Conservation (phyloP, 1,140 invertebrate genomes). For the Hormaphis cornu region DNA sequence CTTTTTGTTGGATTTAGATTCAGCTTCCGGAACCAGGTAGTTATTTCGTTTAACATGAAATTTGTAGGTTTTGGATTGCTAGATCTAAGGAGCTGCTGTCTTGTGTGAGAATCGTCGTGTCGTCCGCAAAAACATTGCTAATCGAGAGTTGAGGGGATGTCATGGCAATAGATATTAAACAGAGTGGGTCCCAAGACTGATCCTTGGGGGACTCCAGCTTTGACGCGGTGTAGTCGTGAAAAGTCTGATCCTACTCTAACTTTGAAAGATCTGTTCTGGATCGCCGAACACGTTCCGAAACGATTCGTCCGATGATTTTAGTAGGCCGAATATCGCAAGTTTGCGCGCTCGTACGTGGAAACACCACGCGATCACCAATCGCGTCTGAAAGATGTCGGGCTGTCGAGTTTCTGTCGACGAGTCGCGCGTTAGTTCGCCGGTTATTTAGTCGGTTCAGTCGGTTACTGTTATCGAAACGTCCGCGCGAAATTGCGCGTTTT, state of each 20-base stretch:
- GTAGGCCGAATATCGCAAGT: no score
- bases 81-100: not conserved
- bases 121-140: constrained; percentile 9
- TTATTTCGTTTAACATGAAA: not conserved
- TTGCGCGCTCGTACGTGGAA: no score
- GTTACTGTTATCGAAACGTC: no score
- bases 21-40: not conserved
- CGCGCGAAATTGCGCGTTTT: no score
- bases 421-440: no score
- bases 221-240: not conserved
- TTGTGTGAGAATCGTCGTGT: not conserved
- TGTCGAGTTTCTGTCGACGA: no score
- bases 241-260: not conserved
- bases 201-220: constrained; percentile 33
- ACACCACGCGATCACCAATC: no score
- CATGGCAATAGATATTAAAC: constrained; percentile 1
- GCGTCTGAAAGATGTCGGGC: no score
- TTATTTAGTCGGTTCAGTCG: no score
- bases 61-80: not conserved
- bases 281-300: no score
- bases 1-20: not conserved
- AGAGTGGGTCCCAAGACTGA: constrained; percentile 14
- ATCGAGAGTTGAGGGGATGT: not conserved
- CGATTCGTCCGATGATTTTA: no score
- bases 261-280: constrained; percentile 3